Percentiles rank a stretch among this genome's conserved stretches.
phyloP scores from a whole-genome alignment of 2,888 invertebrate genomes.

The Rhagophthalmus giganteus region DNA sequence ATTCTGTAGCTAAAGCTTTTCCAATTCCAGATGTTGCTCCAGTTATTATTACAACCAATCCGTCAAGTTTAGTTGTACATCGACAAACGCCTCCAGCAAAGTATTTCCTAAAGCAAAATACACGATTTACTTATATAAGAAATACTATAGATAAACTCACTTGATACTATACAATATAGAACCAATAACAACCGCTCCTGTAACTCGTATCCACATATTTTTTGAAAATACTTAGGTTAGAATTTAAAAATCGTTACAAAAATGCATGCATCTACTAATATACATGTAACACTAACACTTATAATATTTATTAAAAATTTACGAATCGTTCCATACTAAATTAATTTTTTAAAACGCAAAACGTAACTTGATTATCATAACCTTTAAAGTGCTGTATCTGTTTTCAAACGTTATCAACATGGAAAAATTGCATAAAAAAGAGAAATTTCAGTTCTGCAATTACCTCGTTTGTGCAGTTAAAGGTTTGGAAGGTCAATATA shows the following conservation, averaged over 20 bases:
- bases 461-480: slow-evolving; percentile 58
- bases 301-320: not conserved
- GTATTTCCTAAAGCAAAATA: slow-evolving; percentile 46
- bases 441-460: slow-evolving; percentile 28
- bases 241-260: no score
- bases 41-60: slow-evolving; percentile 60
- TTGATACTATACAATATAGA: slow-evolving; percentile 47
- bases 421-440: slow-evolving; percentile 11
- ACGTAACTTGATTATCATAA: no score
- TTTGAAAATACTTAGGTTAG: no score
- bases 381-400: no score
- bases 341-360: slow-evolving; percentile 1
- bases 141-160: slow-evolving; percentile 42
- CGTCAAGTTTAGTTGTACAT: slow-evolving; percentile 50
- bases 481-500: slow-evolving; percentile 63
- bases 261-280: not conserved
- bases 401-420: no score
- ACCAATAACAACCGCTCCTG: slow-evolving; percentile 45
- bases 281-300: not conserved
- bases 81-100: slow-evolving; percentile 51
- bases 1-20: slow-evolving; percentile 58
- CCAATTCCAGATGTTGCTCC: slow-evolving; percentile 65
- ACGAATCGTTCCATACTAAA: not conserved
- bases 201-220: slow-evolving; percentile 50
- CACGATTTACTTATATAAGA: not conserved